Conservation (phyloP, 2,797 vertebrate species). For the Chiroxiphia lanceolata region DNA sequence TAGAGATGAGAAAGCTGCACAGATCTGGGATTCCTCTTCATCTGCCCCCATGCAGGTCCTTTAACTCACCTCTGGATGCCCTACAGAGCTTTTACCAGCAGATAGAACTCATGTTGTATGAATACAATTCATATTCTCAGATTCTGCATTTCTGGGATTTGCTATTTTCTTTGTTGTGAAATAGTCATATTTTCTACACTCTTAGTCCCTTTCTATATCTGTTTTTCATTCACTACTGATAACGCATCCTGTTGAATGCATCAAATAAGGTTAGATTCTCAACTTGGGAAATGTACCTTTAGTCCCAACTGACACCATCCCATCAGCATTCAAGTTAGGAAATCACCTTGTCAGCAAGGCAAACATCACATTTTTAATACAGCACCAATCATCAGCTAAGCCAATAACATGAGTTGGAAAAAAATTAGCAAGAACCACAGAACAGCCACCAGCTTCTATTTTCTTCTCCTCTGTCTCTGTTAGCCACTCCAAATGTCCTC, state of each 20-base stretch:
- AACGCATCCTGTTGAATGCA: not conserved
- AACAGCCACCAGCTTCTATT: not conserved
- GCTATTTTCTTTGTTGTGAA: not conserved
- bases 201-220: not conserved
- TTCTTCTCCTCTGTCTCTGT: not conserved
- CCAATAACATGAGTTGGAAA: not conserved
- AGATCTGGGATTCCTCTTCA: not conserved
- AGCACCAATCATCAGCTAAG: not conserved
- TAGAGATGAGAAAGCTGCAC: not conserved
- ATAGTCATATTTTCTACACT: not conserved
- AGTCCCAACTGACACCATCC: not conserved
- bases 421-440: not conserved
- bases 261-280: not conserved
- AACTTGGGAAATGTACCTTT: conserved; percentile 11
- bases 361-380: not conserved
- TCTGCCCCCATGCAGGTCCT: not conserved
- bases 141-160: not conserved
- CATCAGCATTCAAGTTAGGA: conserved; percentile 18
- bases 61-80: not conserved
- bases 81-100: not conserved
- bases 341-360: conserved; percentile 9
- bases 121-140: accelerated
- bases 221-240: not conserved
- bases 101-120: not conserved
- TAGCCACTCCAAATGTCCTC: not conserved